phyloP scores from a whole-genome alignment of 2,113 vertebrate species.

The Ctenomys sociabilis region DNA sequence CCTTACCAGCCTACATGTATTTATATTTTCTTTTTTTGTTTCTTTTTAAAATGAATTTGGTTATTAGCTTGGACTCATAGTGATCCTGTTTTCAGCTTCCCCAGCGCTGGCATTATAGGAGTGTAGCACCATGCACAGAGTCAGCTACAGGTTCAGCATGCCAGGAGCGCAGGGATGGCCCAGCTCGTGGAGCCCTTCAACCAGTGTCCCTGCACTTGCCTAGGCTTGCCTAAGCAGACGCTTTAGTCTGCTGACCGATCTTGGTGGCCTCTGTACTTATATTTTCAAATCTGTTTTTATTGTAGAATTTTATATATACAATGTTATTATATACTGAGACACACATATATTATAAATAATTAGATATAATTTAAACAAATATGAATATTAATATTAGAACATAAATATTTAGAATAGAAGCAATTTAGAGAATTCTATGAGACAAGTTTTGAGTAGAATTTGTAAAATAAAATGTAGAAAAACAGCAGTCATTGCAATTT shows the following conservation, averaged over 20 bases:
- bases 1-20: not conserved
- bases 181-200: too few relatives aligned
- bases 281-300: slow-evolving; percentile 44
- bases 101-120: too few relatives aligned
- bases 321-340: not conserved
- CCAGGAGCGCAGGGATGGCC: too few relatives aligned
- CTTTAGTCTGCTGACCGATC: too few relatives aligned
- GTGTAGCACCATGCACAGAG: too few relatives aligned
- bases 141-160: too few relatives aligned
- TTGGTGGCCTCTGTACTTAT: slow-evolving; percentile 14
- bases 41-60: too few relatives aligned
- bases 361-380: not conserved
- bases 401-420: not conserved
- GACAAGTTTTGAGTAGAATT: not conserved
- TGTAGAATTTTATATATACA: not conserved
- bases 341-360: not conserved
- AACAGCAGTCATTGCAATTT: not conserved
- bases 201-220: too few relatives aligned
- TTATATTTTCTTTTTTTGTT: not conserved
- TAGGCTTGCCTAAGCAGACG: too few relatives aligned
- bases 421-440: not conserved
- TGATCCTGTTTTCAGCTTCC: too few relatives aligned
- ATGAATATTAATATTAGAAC: not conserved
- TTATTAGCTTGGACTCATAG: too few relatives aligned
- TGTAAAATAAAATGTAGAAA: not conserved